Evolutionary conservation across 1,140 invertebrate genomes (phyloP).

Genomic region (Acromyrmex charruanus): DNA sequence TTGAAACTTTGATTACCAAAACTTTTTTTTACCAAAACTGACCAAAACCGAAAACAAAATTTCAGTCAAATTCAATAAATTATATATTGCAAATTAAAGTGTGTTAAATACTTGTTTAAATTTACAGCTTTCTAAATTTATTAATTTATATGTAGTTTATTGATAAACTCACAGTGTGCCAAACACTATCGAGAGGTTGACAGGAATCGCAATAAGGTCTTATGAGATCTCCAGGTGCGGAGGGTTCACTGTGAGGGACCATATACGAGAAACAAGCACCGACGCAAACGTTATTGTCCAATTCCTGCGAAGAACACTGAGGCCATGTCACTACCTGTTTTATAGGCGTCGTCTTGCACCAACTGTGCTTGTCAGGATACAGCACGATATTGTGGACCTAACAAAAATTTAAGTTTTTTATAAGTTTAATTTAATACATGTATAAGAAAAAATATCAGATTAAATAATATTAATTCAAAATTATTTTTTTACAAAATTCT

Average conservation of each 20-base stretch:
- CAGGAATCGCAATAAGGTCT: conserved; percentile 91
- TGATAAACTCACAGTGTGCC: conserved; percentile 88
- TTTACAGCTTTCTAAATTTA: no score
- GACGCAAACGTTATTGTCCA: conserved; percentile 91
- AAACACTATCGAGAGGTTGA: conserved; percentile 88
- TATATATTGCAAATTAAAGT: no score
- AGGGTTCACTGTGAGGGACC: conserved; percentile 89
- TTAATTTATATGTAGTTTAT: no score
- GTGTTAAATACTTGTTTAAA: no score
- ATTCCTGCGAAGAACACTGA: conserved; percentile 88
- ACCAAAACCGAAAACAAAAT: no score
- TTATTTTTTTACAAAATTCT: no score
- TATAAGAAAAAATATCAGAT: no score
- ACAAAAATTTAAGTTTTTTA: conserved; percentile 35
- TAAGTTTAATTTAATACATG: not conserved
- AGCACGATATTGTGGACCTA: conserved; percentile 91
- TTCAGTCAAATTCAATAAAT: no score
- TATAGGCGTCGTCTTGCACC: conserved; percentile 90
- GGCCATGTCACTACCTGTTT: conserved; percentile 89
- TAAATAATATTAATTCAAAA: no score
- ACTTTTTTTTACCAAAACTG: no score
- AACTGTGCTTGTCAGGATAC: conserved; percentile 90
- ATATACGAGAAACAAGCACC: conserved; percentile 91
- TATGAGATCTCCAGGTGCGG: conserved; percentile 89
- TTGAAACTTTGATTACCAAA: no score